A percentile compares a stretch with the other conserved stretches of the same genome.
Conservation (phyloP, 2,888 invertebrate species). For the Thalpophila matura region DNA sequence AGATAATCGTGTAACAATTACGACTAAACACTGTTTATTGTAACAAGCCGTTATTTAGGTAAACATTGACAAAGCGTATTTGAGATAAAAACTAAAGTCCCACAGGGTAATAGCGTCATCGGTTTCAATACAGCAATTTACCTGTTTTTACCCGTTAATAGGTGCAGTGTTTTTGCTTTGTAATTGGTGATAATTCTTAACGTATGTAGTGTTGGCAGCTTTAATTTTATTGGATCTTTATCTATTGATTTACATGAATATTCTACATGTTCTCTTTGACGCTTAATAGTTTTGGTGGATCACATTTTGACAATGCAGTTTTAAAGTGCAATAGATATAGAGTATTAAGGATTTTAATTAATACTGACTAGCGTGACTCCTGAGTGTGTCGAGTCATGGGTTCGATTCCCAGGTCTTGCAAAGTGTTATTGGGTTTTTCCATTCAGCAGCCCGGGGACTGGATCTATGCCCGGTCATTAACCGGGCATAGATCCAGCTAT, state of each 20-base stretch:
- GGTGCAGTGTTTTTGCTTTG: slow-evolving; percentile 69
- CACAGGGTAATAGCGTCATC: slow-evolving; percentile 70
- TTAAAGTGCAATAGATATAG: not conserved
- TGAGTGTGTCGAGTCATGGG: no score
- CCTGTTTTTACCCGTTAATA: slow-evolving; percentile 60
- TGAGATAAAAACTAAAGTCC: slow-evolving; percentile 73
- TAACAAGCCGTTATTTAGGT: slow-evolving; percentile 53
- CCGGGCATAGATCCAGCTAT: no score
- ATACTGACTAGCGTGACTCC: no score
- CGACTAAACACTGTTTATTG: slow-evolving; percentile 10
- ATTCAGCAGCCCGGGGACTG: no score
- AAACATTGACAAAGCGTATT: slow-evolving; percentile 61
- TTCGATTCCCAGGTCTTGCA: no score
- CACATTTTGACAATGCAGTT: no score
- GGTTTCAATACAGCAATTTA: slow-evolving; percentile 80
- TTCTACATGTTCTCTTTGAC: not conserved
- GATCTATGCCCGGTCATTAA: no score
- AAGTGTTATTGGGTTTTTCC: no score
- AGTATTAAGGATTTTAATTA: no score
- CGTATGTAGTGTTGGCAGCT: slow-evolving; percentile 53
- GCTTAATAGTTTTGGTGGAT: not conserved
- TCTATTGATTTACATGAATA: slow-evolving; percentile 75
- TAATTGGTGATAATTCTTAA: slow-evolving; percentile 79
- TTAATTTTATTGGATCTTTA: slow-evolving; percentile 69
- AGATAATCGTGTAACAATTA: slow-evolving; percentile 48